phyloP scores from a whole-genome alignment of 2,113 vertebrate genomes.

The human region GRCh38 chr14:44947501-44948000 shows the following conservation, averaged over 20 bases:
- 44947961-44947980: not conserved
- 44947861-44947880: slow-evolving; percentile 1
- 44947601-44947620: not conserved
- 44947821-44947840: not conserved
- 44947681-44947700: not conserved
- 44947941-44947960: not conserved
- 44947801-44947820: not conserved
- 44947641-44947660: not conserved
- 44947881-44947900: not conserved
- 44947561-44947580: not conserved
- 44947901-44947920: not conserved
- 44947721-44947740: not conserved
- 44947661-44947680: not conserved
- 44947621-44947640: not conserved
- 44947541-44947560: not conserved
- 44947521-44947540: not conserved
- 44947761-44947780: not conserved
- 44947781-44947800: not conserved
- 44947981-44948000: not conserved
- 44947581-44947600: not conserved
- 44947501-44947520: not conserved
- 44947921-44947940: not conserved
- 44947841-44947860: not conserved
- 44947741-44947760: not conserved
- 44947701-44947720: not conserved